Evolutionary conservation across 2,888 invertebrate genomes (phyloP), one percentile per base, ranked within the genome.

Genomic region (Dugesia japonica): DNA sequence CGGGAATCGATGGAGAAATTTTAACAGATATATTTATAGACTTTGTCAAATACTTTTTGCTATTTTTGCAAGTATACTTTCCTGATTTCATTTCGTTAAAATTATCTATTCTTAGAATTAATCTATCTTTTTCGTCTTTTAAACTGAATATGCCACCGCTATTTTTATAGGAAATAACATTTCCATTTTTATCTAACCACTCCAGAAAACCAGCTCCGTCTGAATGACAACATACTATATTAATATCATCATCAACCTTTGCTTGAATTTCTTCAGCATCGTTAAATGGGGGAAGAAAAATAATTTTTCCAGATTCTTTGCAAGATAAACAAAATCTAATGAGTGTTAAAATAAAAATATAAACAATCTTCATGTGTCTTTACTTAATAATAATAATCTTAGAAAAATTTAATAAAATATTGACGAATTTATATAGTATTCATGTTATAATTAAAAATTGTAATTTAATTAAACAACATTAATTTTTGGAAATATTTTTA

Each of bases 321-420:
- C 56, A 56, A 56, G 9, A 56, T n/a, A 56, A 56, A 56, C n/a
- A 56, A 56, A 56, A n/a, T 13, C n/a, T 56, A n/a, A 56, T 56
- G 7, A 56, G 4, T n/a, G 56, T 56, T 7, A 56, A 56, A 56
- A 56, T 56, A 56, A 56, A n/a, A 56, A 56, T 23, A 56, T n/a
- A 56, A 56, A 56, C 4, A 20, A 20, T 56, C 56, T 56, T n/a
- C 56, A 56, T 56, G 4, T 13, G 4, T 23, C 1, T 56, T 9
- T 20, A 20, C 17, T 9, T 23, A 56, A n/a, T 56, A 20, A 20
- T 56, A 56, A 56, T 4, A 56, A 4, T 56, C n/a, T 7, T 56
- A 1, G 4, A 56, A 20, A 56, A 20, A 56, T 13, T 56, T 9
- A 56, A 20, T n/a, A 56, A 56, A 56, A 13, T 56, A 56, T 56